These are phyloP conservation scores for Drosophila insularis DNA, from an alignment of 1,140 invertebrate genomes.

Conservation along the genomic window DNA sequence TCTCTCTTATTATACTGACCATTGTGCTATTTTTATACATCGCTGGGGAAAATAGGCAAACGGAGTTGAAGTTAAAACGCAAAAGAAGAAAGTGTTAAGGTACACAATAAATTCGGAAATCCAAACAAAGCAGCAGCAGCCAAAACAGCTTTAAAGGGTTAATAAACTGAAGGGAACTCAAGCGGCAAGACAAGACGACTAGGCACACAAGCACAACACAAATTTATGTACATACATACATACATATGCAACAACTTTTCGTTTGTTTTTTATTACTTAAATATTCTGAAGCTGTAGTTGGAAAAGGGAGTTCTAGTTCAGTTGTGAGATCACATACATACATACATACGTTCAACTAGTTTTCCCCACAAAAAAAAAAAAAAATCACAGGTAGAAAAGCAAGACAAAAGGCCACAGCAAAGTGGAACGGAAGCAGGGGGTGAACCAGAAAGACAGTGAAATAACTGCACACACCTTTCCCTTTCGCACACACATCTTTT, in stretches of 20 bases:
- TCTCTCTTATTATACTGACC: background rate
- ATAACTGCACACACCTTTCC: conserved; percentile 53
- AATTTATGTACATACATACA: background rate
- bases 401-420: conserved; percentile 62
- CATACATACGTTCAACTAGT: conserved; percentile 12
- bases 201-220: conserved; percentile 6
- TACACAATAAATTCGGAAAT: conserved; percentile 9
- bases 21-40: conserved; percentile 27
- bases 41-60: background rate
- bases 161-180: conserved; percentile 67
- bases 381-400: conserved; percentile 37
- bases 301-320: conserved; percentile 3
- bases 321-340: background rate
- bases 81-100: conserved; percentile 57
- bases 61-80: conserved; percentile 38
- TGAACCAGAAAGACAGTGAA: conserved; percentile 68
- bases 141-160: conserved; percentile 40
- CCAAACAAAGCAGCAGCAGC: background rate
- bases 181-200: conserved; percentile 41
- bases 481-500: background rate
- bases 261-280: conserved; percentile 17
- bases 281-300: conserved; percentile 6
- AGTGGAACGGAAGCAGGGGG: conserved; percentile 71
- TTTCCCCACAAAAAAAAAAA: conserved; percentile 18
- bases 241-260: conserved; percentile 25